These are phyloP conservation scores for Karalla daura DNA, from an alignment of 2,797 vertebrate species.

Conservation along the genomic window DNA sequence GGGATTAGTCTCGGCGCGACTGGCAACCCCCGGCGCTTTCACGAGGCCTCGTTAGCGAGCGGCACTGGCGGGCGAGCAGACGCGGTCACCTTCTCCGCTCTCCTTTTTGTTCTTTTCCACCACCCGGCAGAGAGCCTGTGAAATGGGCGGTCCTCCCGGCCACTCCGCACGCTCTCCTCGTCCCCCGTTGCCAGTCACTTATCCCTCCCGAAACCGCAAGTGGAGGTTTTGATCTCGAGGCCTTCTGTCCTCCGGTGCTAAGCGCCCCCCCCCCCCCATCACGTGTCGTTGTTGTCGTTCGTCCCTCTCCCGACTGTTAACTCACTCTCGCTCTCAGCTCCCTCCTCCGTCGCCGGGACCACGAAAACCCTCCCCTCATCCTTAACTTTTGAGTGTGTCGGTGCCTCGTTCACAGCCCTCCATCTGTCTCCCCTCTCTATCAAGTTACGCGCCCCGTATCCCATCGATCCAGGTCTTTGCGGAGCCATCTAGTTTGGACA, in stretches of 20 bases:
- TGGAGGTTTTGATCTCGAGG: constrained; percentile 41
- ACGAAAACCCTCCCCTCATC: no score
- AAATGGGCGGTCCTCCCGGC: constrained; percentile 41
- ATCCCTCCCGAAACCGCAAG: constrained; percentile 31
- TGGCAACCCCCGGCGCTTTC: constrained; percentile 62
- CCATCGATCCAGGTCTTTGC: neutral
- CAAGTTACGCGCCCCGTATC: neutral
- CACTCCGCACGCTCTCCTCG: constrained; percentile 9
- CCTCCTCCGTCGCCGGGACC: no score
- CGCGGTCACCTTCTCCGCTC: constrained; percentile 19
- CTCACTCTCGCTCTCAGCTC: no score
- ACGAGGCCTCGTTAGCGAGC: constrained; percentile 76
- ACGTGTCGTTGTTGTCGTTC: no score
- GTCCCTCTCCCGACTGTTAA: no score
- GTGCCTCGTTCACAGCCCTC: no score
- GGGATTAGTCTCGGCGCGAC: constrained; percentile 67
- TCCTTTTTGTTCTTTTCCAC: constrained; percentile 14
- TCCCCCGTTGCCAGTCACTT: constrained; percentile 23
- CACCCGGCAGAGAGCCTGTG: no score
- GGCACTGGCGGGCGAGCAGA: constrained; percentile 18
- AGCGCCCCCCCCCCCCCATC: constrained; percentile 21
- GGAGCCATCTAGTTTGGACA: neutral
- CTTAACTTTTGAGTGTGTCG: no score
- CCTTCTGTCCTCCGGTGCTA: constrained; percentile 30
- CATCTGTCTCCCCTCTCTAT: neutral